Percentiles rank a stretch among this genome's conserved stretches.
Evolutionary conservation across 2,888 invertebrate genomes (phyloP).

Genomic region (Pseudeuparius sepicola): DNA sequence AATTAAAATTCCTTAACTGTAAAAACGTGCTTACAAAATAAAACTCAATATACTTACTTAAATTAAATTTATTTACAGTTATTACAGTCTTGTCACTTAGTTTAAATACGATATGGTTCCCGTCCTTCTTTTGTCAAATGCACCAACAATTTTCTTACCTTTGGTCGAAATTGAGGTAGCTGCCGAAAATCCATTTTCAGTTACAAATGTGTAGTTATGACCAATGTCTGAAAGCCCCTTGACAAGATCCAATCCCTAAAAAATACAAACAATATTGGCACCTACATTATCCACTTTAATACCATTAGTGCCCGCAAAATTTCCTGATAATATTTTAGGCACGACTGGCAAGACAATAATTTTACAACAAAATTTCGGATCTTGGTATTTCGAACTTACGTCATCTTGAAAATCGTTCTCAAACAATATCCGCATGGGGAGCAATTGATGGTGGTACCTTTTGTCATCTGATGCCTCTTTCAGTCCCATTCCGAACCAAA

Average conservation of each 20-base stretch:
- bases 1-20: no score
- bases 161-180: conserved; percentile 45
- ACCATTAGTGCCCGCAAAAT: no score
- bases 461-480: conserved; percentile 44
- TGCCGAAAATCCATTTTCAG: conserved; percentile 55
- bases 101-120: conserved; percentile 41
- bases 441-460: conserved; percentile 54
- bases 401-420: conserved; percentile 42
- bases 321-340: no score
- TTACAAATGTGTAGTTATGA: conserved; percentile 42
- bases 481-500: conserved; percentile 48
- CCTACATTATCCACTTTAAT: no score
- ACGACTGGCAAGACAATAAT: no score
- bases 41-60: no score
- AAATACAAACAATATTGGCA: no score
- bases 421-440: conserved; percentile 45
- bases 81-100: no score
- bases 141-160: conserved; percentile 37
- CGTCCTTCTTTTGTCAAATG: conserved; percentile 40
- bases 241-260: conserved; percentile 39
- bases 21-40: no score
- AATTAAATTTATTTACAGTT: no score
- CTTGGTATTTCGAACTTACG: no score
- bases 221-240: conserved; percentile 41
- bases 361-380: no score